These are phyloP conservation scores for Drosophila demipolita DNA, from an alignment of 2,888 invertebrate genomes.

Conservation along the genomic window DNA sequence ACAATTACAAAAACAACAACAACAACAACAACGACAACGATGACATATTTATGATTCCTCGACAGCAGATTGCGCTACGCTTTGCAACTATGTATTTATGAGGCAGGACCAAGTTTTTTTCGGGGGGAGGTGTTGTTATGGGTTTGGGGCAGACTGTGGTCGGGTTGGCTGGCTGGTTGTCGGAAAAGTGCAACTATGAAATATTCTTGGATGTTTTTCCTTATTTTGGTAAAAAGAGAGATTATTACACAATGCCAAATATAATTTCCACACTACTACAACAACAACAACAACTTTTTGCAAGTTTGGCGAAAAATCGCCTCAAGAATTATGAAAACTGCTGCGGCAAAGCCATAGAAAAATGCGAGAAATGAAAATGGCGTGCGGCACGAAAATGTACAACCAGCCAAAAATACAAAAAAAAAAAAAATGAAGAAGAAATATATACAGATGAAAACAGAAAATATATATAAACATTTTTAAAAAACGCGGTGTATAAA, in stretches of 20 bases:
- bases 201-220: constrained; percentile 52
- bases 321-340: constrained; percentile 78
- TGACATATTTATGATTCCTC: constrained; percentile 74
- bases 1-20: constrained; percentile 14
- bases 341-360: constrained; percentile 64
- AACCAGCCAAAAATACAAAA: constrained; percentile 29
- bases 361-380: constrained; percentile 65
- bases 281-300: constrained; percentile 34
- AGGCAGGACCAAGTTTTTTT: constrained; percentile 25
- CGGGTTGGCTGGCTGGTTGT: constrained; percentile 30
- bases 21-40: constrained; percentile 43
- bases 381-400: constrained; percentile 76
- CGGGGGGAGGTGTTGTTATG: background rate
- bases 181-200: constrained; percentile 76
- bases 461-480: constrained; percentile 27
- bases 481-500: constrained; percentile 51
- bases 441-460: background rate
- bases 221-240: constrained; percentile 57
- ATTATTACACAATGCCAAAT: constrained; percentile 75
- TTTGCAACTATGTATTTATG: constrained; percentile 64
- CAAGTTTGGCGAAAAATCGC: constrained; percentile 58
- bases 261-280: constrained; percentile 66
- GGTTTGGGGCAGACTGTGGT: background rate
- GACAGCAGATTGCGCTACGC: constrained; percentile 31
- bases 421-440: constrained; percentile 4